Base-by-base conservation (phyloP, 2,797 vertebrate genomes). In the Mormyrus proboscirostris region DNA sequence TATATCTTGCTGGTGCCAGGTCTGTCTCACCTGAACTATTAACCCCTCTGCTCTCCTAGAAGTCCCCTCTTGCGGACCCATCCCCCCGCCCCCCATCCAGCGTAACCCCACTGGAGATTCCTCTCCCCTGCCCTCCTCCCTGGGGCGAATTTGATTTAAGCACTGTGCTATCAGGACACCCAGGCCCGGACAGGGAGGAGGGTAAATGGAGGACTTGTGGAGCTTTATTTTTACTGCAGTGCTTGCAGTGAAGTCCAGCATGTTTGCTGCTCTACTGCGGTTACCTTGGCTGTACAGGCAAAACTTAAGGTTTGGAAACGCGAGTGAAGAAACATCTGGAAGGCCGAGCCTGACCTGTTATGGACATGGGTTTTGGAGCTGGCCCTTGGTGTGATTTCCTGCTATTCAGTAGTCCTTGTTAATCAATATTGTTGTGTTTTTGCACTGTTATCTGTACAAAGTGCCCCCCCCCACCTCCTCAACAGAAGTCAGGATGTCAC, bases 21-120 rank as follows among this genome's bases (percentile, higher is more conserved):
- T 95, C 96, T 96, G 96, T 94, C 97, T 97, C 97, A 96, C 96
- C 96, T 97, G 96, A 96, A 97, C 97, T 98, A 97, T 98, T 98
- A 99, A 99, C 98, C 97, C 96, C 92, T 90, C 91, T 93, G 92
- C 93, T 93, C 93, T 93, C 93, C 94, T 90, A 89, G 91, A 94
- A 92, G 91, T 91, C 91, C 91, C 90, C 88, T 92, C 89, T 88
- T 62, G 90, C 91, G 91, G 92, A 92, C 93, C 93, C 93, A 91
- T 89, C 12, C 29, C 29, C 29, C 29, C 29, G 0, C 12, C 12
- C 38, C 73, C 16, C 73, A 79, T 44, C 38, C 88, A 79, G 88
- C 62, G 87, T 89, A 76, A 88, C 87, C 16, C 69, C 62, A 88
- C 62, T 87, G 76, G 90, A 92, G 44, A 84, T 49, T 87, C 88